These are phyloP conservation scores for Heliconius eleuchia DNA, from an alignment of 1,140 invertebrate genomes.

Conservation along the genomic window DNA sequence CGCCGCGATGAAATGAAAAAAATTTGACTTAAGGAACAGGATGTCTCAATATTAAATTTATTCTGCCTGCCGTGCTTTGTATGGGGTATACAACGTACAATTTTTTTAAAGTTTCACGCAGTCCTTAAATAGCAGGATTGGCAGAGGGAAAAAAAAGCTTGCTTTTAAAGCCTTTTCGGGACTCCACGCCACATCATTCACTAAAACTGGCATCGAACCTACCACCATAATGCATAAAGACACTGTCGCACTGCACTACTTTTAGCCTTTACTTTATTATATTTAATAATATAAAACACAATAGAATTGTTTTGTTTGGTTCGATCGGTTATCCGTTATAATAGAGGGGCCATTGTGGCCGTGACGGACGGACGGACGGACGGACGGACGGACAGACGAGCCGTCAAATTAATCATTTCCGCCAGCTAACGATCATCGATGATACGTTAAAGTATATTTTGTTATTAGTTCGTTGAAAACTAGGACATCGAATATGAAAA, in stretches of 20 bases:
- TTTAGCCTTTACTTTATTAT: background rate
- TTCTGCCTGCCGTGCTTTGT: no score
- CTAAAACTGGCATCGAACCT: background rate
- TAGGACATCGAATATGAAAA: background rate
- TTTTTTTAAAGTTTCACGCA: no score
- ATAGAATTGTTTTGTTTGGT: constrained; percentile 21
- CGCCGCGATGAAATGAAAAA: no score
- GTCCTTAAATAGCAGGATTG: no score
- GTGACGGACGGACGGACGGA: constrained; percentile 16
- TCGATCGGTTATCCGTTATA: background rate
- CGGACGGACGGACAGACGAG: background rate
- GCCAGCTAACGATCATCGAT: constrained; percentile 4
- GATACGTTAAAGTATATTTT: background rate
- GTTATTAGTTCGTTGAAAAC: constrained; percentile 2
- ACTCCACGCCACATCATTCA: no score
- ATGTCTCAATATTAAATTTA: no score
- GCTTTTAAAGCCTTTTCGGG: no score
- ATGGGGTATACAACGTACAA: no score
- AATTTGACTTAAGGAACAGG: no score
- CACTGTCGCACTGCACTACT: background rate
- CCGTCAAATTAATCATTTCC: constrained; percentile 28
- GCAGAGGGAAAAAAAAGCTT: no score
- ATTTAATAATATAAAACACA: background rate
- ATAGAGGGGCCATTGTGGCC: constrained; percentile 10
- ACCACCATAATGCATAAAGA: background rate